Conservation (phyloP, 1,140 invertebrate species). For the Psilanteris sp. region DNA sequence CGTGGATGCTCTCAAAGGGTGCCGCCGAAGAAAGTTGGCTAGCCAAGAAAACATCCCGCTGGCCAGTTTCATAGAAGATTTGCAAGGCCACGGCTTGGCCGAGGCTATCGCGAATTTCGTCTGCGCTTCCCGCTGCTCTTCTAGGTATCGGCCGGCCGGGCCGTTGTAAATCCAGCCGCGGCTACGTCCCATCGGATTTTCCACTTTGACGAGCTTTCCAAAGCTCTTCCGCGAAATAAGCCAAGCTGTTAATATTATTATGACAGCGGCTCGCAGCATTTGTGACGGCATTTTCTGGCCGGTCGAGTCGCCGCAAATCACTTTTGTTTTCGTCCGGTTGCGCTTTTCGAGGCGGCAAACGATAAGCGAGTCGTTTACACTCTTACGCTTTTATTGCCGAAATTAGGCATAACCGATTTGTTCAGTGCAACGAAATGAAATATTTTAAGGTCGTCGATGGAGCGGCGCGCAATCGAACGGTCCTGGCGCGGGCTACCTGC, state of each 20-base stretch:
- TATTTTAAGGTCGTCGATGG: too few species aligned
- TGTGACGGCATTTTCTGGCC: too few species aligned
- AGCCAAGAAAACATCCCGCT: constrained; percentile 25
- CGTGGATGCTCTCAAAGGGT: constrained; percentile 22
- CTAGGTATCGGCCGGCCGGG: constrained; percentile 9
- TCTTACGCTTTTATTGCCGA: too few species aligned
- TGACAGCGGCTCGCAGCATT: constrained; percentile 1
- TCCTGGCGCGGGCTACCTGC: not conserved
- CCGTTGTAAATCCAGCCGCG: constrained; percentile 11
- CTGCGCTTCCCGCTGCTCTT: constrained; percentile 7
- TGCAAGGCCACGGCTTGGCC: constrained; percentile 18
- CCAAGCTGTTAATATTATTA: constrained; percentile 28
- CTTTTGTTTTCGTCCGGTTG: too few species aligned
- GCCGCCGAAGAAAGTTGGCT: constrained; percentile 35
- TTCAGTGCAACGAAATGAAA: too few species aligned
- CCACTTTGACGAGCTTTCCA: too few species aligned
- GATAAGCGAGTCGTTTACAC: too few species aligned
- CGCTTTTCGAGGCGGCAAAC: too few species aligned
- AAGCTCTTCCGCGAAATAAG: too few species aligned
- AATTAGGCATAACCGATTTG: too few species aligned
- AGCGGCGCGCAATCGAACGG: too few species aligned
- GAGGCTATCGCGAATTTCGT: constrained; percentile 20
- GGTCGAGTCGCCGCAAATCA: too few species aligned
- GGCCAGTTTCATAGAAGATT: constrained; percentile 27
- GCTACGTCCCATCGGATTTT: constrained; percentile 6